Base-by-base conservation (phyloP, 2,888 invertebrate genomes). In the Hemithea aestivaria region DNA sequence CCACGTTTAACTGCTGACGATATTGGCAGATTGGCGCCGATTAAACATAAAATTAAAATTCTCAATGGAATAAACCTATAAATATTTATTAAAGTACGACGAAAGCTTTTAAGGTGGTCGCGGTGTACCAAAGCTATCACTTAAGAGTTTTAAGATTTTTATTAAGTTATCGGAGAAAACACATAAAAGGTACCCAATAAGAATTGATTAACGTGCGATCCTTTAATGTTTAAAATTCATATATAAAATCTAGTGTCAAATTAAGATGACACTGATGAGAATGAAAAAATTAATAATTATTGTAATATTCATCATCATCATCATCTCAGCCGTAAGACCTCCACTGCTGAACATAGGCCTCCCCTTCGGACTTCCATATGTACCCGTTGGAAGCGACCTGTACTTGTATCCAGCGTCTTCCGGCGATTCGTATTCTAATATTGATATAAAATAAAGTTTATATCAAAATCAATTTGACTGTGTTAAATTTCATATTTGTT, bases 31-130 rank as follows among this genome's bases (percentile, higher is more conserved):
- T 51, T 59, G 68, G 66, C 67, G 70, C 65, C 66, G 46, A 41
- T 52, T 60, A 52, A 50, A 50, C 56, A 62, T 67, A 56, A 66
- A 65, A 40, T 60, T 56, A 45, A 38, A 56, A 58, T 57, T 58
- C 50, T 56, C 37, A 47, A 56, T 49, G 35, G 42, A 58, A 69
- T 72, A 65, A 67, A 69, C 56, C 48, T 59, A 65, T 65, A 62
- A 66, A 52, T 46, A 50, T 34, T 49, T 62, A 70, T 66, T 67
- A 71, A 51, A 71, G 58, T 35, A 55, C 38, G 47, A 52, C 33
- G 30, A 36, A 62, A 45, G 62, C 69, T 72, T 74, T 74, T 70
- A 70, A 67, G 58, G 49, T 33, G 36, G 32, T 41, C 36, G 25
- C 29, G 16, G 27, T 11, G 25, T 29, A 16, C 37, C 46, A 45